Evolutionary conservation across 2,888 invertebrate species (phyloP), one percentile per base, ranked within the genome.

Genomic region (Lissocephala sabroskyi): DNA sequence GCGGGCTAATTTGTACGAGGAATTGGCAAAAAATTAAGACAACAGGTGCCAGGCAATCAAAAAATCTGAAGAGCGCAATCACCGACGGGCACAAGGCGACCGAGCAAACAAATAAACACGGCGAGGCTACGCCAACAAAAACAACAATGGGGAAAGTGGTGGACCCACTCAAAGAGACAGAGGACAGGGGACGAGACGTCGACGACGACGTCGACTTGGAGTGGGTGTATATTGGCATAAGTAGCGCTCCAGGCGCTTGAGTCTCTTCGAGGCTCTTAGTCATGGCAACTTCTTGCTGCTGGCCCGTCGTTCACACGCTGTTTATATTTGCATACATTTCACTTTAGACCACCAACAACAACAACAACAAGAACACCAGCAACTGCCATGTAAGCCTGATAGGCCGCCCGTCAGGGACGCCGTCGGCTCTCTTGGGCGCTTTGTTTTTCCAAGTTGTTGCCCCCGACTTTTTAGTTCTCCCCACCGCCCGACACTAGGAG

Each of bases 281-380:
- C 26, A 16, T n/a, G n/a, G n/a, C 19, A 26, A 37, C 16, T 16
- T n/a, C 14, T 19, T 23, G 19, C 29, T 14, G 28, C 28, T 13
- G 47, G 54, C 48, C 46, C 59, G 56, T 52, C 65, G 60, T 65
- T 62, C 61, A 60, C 75, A 71, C 62, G 62, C 57, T 74, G 67
- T 70, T 70, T 75, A 67, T 57, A 70, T 70, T 71, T 75, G 76
- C 70, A 71, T 71, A 71, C 58, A 62, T 71, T 75, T 71, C 67
- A 59, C 74, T 65, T 56, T 54, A 49, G 66, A 74, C 65, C 59
- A 52, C 16, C 16, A 16, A 16, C 35, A 14, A 33, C 33, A 33
- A 35, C 17, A 35, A 17, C 5, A 35, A 14, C 13, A 35, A 35
- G 1, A 16, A 16, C 13, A 35, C 1, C 2, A 13, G 14, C 7